A percentile compares a stretch with the other conserved stretches of the same genome.
Conservation (phyloP, 2,888 invertebrate genomes). For the Volucella inflata region DNA sequence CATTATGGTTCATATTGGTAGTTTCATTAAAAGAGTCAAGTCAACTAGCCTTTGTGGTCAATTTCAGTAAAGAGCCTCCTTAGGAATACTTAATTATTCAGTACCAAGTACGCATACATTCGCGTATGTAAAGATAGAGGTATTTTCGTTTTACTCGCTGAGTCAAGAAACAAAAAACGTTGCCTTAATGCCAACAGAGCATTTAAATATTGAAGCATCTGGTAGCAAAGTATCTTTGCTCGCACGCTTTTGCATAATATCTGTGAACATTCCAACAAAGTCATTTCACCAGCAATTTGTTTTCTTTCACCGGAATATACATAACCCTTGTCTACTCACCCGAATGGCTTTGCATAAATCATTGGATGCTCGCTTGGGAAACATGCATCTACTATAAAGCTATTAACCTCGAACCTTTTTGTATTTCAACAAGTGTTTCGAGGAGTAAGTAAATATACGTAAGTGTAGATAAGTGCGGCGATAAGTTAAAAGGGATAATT, state of each 20-base stretch:
- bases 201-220: constrained; percentile 13
- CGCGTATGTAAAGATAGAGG: too few species aligned
- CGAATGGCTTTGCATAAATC: constrained; percentile 11
- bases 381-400: constrained; percentile 19
- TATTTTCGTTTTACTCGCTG: too few species aligned
- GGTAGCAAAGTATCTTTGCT: not conserved
- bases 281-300: not conserved
- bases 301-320: constrained; percentile 3
- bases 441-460: not conserved
- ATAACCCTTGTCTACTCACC: not conserved
- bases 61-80: too few species aligned
- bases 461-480: not conserved
- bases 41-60: too few species aligned
- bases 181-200: constrained; percentile 67
- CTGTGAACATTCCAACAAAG: not conserved
- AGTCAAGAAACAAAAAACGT: not conserved
- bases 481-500: not conserved
- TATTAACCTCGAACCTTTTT: constrained; percentile 18
- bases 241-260: not conserved
- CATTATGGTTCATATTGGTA: too few species aligned
- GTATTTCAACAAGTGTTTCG: constrained; percentile 4
- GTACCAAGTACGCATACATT: too few species aligned
- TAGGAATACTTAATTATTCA: too few species aligned
- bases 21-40: too few species aligned
- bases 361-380: not conserved